These are phyloP conservation scores for Ariolimax columbianus DNA, from an alignment of 2,888 invertebrate species.

Conservation along the genomic window DNA sequence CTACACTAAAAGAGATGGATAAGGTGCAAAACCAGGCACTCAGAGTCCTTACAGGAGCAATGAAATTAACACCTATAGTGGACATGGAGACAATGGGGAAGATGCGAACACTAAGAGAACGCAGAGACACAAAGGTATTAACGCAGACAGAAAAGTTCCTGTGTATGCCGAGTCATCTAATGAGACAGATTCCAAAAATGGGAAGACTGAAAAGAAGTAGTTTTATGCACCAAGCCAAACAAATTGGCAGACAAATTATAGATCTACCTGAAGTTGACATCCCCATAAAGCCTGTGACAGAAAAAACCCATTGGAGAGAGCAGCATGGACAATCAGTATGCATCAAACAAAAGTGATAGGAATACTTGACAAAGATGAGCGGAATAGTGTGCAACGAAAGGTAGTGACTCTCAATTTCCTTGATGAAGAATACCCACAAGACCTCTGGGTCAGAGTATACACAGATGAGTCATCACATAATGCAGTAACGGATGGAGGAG, in stretches of 20 bases:
- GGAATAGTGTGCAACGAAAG: neutral
- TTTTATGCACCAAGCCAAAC: neutral
- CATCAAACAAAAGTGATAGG: slow-evolving; percentile 13
- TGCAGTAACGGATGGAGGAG: neutral
- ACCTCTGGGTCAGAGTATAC: neutral
- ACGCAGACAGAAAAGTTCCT: slow-evolving; percentile 4
- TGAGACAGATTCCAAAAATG: neutral
- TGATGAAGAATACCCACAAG: slow-evolving; percentile 13
- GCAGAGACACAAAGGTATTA: neutral
- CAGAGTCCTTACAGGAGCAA: too few relatives aligned
- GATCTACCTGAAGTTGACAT: neutral
- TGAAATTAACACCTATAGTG: slow-evolving; percentile 1
- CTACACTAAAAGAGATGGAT: too few relatives aligned
- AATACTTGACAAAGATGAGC: neutral
- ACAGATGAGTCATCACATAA: slow-evolving; percentile 13
- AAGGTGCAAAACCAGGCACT: neutral
- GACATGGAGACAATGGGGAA: neutral
- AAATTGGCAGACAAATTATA: neutral
- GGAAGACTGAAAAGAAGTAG: slow-evolving; percentile 1
- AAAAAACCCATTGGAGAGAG: neutral
- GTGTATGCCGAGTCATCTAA: neutral
- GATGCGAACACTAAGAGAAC: neutral
- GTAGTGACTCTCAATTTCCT: neutral
- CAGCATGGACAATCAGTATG: neutral
- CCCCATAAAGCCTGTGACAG: neutral